Evolutionary conservation across 2,113 vertebrate genomes (phyloP).

Genomic region (Malurus cyaneus): DNA sequence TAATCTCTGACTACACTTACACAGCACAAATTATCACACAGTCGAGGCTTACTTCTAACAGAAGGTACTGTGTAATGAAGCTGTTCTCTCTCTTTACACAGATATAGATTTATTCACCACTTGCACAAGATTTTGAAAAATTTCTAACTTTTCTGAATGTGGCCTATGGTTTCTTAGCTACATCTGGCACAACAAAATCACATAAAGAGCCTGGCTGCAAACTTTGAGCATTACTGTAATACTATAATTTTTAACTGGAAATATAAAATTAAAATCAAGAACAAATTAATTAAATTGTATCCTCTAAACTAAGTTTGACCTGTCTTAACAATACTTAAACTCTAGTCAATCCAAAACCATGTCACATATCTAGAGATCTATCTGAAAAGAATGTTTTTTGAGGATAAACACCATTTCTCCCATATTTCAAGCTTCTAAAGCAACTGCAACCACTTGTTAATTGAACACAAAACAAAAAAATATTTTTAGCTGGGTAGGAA

Average conservation of each 20-base stretch:
- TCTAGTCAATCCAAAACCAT: not conserved
- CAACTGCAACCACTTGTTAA: not conserved
- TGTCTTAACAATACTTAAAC: not conserved
- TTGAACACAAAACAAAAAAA: not conserved
- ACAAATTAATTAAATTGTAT: not conserved
- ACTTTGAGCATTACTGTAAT: not conserved
- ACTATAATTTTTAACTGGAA: not conserved
- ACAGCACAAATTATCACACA: not conserved
- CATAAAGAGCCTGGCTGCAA: not conserved
- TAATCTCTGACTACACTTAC: not conserved
- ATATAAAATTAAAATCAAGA: not conserved
- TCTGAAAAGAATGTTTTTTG: not conserved
- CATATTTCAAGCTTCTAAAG: not conserved
- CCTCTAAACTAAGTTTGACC: not conserved
- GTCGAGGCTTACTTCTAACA: not conserved
- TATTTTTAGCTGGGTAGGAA: not conserved
- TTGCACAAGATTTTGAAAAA: not conserved
- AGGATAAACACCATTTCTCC: not conserved
- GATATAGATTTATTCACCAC: not conserved
- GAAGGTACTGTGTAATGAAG: not conserved
- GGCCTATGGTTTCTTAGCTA: not conserved
- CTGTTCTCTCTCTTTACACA: not conserved
- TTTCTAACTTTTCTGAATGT: not conserved
- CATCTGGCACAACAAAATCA: not conserved
- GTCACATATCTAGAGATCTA: not conserved